phyloP scores from a whole-genome alignment of 2,888 invertebrate species.

The Congeria kusceri region DNA sequence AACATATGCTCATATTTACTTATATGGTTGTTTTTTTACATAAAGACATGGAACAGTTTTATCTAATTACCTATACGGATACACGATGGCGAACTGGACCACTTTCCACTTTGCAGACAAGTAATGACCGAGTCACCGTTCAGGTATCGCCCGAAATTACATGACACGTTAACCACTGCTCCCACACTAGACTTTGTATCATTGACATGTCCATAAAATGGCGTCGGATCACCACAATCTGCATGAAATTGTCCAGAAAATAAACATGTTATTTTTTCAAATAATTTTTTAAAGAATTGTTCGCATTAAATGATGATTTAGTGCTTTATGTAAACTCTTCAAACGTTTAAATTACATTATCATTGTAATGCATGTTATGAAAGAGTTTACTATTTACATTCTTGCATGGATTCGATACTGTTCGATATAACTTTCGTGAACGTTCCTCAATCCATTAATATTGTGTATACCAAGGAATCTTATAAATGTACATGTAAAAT shows the following conservation, averaged over 20 bases:
- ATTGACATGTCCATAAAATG: slow-evolving; percentile 7
- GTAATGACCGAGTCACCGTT: slow-evolving; percentile 4
- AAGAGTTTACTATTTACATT: too few species aligned
- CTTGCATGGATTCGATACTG: too few species aligned
- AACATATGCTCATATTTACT: not conserved
- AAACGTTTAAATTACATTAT: too few species aligned
- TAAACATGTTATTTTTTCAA: too few species aligned
- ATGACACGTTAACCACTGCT: slow-evolving; percentile 9
- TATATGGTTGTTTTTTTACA: not conserved
- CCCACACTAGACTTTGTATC: not conserved
- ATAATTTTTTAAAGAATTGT: too few species aligned
- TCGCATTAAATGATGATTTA: too few species aligned
- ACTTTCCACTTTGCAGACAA: slow-evolving; percentile 11
- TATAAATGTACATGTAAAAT: not conserved
- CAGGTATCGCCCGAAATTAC: slow-evolving; percentile 9
- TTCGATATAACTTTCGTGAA: too few species aligned
- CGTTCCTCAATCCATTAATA: too few species aligned
- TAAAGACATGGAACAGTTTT: not conserved
- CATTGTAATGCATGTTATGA: too few species aligned
- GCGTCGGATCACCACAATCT: slow-evolving; percentile 41
- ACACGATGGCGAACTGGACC: slow-evolving; percentile 18
- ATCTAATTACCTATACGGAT: slow-evolving; percentile 14
- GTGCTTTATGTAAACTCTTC: too few species aligned
- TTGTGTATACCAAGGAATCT: not conserved
- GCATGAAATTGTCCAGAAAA: not conserved